Percentiles rank a stretch among this genome's conserved stretches.
phyloP scores from a whole-genome alignment of 2,888 invertebrate genomes.

The Diaperis boleti region DNA sequence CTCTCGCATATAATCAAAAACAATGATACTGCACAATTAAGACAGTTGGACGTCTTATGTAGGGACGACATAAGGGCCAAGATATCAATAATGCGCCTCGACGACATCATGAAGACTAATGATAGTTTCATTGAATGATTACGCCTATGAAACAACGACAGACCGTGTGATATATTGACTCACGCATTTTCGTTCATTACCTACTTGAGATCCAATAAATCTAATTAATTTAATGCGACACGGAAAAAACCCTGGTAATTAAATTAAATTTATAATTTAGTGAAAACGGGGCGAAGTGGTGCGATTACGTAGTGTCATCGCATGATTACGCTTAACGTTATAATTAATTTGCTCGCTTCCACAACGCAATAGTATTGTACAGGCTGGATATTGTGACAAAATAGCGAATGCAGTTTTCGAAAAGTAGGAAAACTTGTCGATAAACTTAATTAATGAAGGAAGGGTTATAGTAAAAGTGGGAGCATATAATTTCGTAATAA shows the following conservation, averaged over 20 bases:
- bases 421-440: too few species aligned
- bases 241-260: slow-evolving; percentile 4
- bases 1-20: slow-evolving; percentile 44
- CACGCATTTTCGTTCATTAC: slow-evolving; percentile 40
- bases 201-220: slow-evolving; percentile 36
- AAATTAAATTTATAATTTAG: too few species aligned
- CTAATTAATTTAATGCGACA: slow-evolving; percentile 23
- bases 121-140: slow-evolving; percentile 58
- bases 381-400: too few species aligned
- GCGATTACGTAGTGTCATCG: too few species aligned
- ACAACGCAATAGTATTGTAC: too few species aligned
- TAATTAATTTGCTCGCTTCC: too few species aligned
- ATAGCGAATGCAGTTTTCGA: too few species aligned
- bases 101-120: slow-evolving; percentile 57
- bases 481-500: too few species aligned
- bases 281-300: too few species aligned
- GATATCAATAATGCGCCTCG: slow-evolving; percentile 48
- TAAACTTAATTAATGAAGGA: too few species aligned
- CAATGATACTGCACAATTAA: slow-evolving; percentile 46
- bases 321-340: too few species aligned
- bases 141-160: slow-evolving; percentile 49
- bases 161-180: slow-evolving; percentile 47
- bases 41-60: slow-evolving; percentile 20
- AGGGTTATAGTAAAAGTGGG: too few species aligned
- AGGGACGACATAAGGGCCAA: slow-evolving; percentile 42